Conservation (phyloP, 1,140 invertebrate genomes). For the Calycopis cecrops region DNA sequence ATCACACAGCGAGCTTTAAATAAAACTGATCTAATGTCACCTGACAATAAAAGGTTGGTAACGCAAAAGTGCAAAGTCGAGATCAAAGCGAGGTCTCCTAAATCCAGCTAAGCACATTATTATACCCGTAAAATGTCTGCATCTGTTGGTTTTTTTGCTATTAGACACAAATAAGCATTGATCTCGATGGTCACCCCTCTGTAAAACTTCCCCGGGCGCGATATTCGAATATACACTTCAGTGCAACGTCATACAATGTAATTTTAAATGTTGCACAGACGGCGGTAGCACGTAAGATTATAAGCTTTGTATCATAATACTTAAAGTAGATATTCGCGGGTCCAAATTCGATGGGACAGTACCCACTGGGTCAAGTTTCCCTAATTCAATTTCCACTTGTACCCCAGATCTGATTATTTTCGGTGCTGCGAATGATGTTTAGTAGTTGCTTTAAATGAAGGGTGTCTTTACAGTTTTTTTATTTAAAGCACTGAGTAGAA, state of each 20-base stretch:
- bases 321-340: conserved; percentile 20
- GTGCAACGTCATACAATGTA: conserved; percentile 9
- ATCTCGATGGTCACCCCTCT: conserved; percentile 52
- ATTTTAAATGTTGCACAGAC: conserved; percentile 14
- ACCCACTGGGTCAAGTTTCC: conserved; percentile 54
- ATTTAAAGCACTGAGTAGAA: too few relatives aligned
- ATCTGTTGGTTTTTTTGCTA: conserved; percentile 71
- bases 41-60: conserved; percentile 45
- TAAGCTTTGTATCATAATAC: conserved; percentile 13
- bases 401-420: conserved; percentile 61
- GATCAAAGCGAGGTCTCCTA: conserved; percentile 59
- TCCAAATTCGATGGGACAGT: conserved; percentile 16
- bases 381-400: conserved; percentile 67
- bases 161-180: conserved; percentile 68
- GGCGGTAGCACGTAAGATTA: conserved; percentile 10
- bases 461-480: conserved; percentile 3
- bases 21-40: conserved; percentile 44
- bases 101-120: conserved; percentile 69
- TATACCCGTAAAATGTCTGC: conserved; percentile 68
- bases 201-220: background rate
- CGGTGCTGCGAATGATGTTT: conserved; percentile 43
- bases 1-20: conserved; percentile 36
- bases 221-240: conserved; percentile 28
- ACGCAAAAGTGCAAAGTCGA: conserved; percentile 40
- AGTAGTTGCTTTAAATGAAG: conserved; percentile 23